These are phyloP conservation scores for Achatina immaculata DNA, from an alignment of 1,140 invertebrate genomes.

Conservation along the genomic window DNA sequence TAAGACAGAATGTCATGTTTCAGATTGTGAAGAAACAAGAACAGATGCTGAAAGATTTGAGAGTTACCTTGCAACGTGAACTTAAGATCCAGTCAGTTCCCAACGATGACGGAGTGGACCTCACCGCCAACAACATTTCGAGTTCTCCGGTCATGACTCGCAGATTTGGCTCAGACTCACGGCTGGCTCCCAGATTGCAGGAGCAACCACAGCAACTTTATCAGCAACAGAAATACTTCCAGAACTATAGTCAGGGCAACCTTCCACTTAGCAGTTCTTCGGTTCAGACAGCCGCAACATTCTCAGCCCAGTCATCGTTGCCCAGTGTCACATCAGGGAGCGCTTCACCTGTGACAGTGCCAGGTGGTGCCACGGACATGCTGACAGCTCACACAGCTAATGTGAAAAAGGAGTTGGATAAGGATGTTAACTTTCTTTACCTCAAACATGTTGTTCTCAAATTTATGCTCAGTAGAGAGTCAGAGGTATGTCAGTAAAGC, in stretches of 20 bases:
- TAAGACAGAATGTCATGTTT: too few species aligned
- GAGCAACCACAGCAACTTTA: constrained; percentile 2
- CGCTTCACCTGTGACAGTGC: not conserved
- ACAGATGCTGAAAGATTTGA: constrained; percentile 87
- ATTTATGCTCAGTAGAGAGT: constrained; percentile 88
- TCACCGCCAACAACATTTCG: constrained; percentile 7
- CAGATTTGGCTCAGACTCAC: constrained; percentile 18
- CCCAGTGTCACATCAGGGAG: not conserved
- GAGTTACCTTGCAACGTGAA: constrained; percentile 90
- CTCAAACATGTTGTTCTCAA: constrained; percentile 93
- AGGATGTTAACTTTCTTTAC: constrained; percentile 83
- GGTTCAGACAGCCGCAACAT: not conserved
- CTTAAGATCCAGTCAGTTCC: constrained; percentile 75
- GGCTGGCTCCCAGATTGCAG: not conserved
- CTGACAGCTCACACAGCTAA: constrained; percentile 7
- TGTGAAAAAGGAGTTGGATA: constrained; percentile 72
- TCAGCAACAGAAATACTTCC: constrained; percentile 1
- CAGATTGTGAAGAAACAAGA: constrained; percentile 90
- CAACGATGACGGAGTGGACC: constrained; percentile 62
- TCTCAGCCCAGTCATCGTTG: not conserved
- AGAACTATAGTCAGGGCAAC: constrained; percentile 7
- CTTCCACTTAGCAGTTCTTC: not conserved
- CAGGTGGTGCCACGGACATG: constrained; percentile 1
- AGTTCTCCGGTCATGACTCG: constrained; percentile 27
- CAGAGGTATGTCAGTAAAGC: constrained; percentile 80